These are phyloP conservation scores for Seriola rivoliana DNA, from an alignment of 2,113 vertebrate species.

Conservation along the genomic window DNA sequence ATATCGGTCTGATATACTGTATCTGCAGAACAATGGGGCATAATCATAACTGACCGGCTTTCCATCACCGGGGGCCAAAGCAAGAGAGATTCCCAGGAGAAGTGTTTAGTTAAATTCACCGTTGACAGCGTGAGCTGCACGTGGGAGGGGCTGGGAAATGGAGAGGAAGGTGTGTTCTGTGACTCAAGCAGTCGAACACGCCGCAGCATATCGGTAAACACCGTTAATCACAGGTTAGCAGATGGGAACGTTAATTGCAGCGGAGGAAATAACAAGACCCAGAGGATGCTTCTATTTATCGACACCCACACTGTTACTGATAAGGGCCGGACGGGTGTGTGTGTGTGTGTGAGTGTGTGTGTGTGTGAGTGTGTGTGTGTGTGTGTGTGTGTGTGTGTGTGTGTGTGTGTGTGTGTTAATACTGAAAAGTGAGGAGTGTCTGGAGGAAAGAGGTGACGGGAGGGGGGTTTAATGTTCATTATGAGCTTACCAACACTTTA, in stretches of 20 bases:
- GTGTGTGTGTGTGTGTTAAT: conserved; percentile 14
- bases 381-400: conserved; percentile 17
- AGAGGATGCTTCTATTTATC: conserved; percentile 92
- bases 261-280: conserved; percentile 91
- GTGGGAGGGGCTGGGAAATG: conserved; percentile 19
- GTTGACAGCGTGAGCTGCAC: conserved; percentile 17
- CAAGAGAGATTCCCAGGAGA: conserved; percentile 14
- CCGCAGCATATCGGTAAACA: conserved; percentile 90
- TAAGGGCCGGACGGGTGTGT: conserved; percentile 46
- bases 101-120: neutral
- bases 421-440: conserved; percentile 39
- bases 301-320: conserved; percentile 82
- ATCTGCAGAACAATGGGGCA: neutral
- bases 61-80: neutral
- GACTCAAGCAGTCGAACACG: conserved; percentile 69
- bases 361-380: conserved; percentile 16
- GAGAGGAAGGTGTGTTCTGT: conserved; percentile 36
- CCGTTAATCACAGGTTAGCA: conserved; percentile 95
- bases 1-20: conserved; percentile 2
- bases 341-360: conserved; percentile 16
- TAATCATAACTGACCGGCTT: conserved; percentile 5
- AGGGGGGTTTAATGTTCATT: conserved; percentile 36
- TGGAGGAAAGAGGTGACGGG: conserved; percentile 40
- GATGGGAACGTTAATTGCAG: conserved; percentile 95
- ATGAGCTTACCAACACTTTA: conserved; percentile 16